A percentile compares a stretch with the other conserved stretches of the same genome.
Conservation (phyloP, 1,140 invertebrate species). For the Maconellicoccus hirsutus region DNA sequence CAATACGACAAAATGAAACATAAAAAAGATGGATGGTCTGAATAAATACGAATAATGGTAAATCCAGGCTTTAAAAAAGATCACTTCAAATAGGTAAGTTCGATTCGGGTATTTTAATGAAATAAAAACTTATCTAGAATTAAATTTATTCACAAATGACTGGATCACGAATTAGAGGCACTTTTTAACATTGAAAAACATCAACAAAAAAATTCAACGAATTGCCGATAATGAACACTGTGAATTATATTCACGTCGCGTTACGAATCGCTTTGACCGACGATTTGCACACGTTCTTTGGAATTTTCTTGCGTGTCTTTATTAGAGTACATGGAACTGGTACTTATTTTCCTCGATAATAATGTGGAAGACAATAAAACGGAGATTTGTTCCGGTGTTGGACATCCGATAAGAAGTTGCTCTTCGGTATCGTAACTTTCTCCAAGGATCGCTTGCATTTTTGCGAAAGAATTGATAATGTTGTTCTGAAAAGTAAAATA, state of each 20-base stretch:
- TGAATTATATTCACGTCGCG: neutral
- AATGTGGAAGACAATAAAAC: slow-evolving; percentile 68
- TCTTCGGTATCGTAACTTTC: slow-evolving; percentile 68
- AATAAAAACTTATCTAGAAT: too few relatives aligned
- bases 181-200: too few relatives aligned
- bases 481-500: slow-evolving; percentile 55
- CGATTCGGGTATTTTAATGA: too few relatives aligned
- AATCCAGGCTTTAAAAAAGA: too few relatives aligned
- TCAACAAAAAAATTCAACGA: neutral
- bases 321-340: neutral
- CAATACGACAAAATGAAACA: too few relatives aligned
- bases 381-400: slow-evolving; percentile 81
- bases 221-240: neutral
- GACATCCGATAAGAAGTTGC: slow-evolving; percentile 69
- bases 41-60: too few relatives aligned
- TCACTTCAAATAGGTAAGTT: too few relatives aligned
- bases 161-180: too few relatives aligned
- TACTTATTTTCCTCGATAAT: slow-evolving; percentile 32
- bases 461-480: slow-evolving; percentile 71
- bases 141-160: too few relatives aligned
- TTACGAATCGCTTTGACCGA: neutral
- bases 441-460: slow-evolving; percentile 61
- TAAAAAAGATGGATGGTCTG: too few relatives aligned
- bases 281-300: neutral
- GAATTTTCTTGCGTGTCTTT: neutral